Evolutionary conservation across 2,797 vertebrate genomes (phyloP).

Genomic region (Pseudocheirus occidentalis): DNA sequence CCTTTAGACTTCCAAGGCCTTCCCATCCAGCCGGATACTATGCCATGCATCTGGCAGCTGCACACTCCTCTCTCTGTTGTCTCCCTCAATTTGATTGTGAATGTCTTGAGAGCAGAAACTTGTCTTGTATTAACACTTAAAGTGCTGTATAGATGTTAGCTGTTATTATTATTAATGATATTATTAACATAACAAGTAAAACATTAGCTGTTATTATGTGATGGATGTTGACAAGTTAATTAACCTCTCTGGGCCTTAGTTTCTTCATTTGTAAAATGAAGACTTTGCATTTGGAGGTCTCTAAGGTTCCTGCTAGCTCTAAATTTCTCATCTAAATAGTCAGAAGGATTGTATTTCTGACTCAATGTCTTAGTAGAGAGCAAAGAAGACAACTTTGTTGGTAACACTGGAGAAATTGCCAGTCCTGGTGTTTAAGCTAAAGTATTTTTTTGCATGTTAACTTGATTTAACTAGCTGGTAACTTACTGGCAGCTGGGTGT

Average conservation of each 20-base stretch:
- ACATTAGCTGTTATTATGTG: neutral
- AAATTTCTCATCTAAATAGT: neutral
- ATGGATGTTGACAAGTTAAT: neutral
- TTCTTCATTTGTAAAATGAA: neutral
- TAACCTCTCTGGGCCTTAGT: neutral
- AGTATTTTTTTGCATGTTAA: neutral
- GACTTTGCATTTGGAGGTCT: neutral
- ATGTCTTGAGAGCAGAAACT: neutral
- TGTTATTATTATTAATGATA: neutral
- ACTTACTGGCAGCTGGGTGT: neutral
- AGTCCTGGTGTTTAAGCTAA: neutral
- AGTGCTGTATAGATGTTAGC: neutral
- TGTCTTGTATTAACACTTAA: neutral
- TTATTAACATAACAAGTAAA: neutral
- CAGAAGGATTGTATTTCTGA: neutral
- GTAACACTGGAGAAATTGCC: neutral
- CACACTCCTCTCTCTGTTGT: neutral
- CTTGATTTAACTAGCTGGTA: neutral
- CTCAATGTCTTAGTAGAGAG: neutral
- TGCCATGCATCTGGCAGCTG: neutral
- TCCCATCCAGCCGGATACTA: neutral
- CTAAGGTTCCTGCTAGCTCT: neutral
- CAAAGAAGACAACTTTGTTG: neutral
- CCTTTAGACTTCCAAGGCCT: neutral
- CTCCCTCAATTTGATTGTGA: neutral